Evolutionary conservation across 2,113 vertebrate genomes (phyloP).

Genomic region (Macrotis lagotis): DNA sequence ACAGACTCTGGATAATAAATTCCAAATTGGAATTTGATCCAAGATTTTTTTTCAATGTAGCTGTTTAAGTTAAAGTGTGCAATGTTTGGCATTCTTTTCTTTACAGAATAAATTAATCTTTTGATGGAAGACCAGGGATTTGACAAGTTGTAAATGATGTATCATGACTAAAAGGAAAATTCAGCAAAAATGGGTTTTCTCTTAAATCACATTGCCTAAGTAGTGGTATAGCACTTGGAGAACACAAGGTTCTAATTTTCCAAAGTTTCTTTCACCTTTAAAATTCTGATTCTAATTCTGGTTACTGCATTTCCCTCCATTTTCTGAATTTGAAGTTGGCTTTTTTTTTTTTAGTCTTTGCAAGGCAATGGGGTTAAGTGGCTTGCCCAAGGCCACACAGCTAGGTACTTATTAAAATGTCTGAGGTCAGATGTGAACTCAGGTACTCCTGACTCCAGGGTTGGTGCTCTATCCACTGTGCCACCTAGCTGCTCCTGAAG

Average conservation of each 20-base stretch:
- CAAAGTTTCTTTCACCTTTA: neutral
- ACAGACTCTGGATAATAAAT: conserved; percentile 3
- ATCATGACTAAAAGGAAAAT: neutral
- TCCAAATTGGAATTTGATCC: neutral
- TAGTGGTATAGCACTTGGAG: neutral
- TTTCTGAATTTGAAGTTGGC: neutral
- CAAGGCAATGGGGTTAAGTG: too few relatives aligned
- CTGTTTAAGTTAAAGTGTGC: conserved; percentile 7
- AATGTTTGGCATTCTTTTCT: neutral
- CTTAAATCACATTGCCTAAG: neutral
- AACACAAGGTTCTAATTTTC: neutral
- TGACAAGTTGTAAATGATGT: neutral
- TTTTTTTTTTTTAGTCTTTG: too few relatives aligned
- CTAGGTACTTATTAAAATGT: too few relatives aligned
- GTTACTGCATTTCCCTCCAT: neutral
- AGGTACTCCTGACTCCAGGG: too few relatives aligned
- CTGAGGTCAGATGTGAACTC: too few relatives aligned
- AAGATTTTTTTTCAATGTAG: neutral
- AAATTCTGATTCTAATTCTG: neutral
- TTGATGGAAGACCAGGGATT: conserved; percentile 1
- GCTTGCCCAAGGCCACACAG: too few relatives aligned
- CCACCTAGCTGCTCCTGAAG: too few relatives aligned
- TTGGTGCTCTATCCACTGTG: too few relatives aligned
- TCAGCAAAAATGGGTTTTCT: neutral
- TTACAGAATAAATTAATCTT: neutral